Evolutionary conservation across 2,888 invertebrate species (phyloP).

Genomic region (Phengaris arion): DNA sequence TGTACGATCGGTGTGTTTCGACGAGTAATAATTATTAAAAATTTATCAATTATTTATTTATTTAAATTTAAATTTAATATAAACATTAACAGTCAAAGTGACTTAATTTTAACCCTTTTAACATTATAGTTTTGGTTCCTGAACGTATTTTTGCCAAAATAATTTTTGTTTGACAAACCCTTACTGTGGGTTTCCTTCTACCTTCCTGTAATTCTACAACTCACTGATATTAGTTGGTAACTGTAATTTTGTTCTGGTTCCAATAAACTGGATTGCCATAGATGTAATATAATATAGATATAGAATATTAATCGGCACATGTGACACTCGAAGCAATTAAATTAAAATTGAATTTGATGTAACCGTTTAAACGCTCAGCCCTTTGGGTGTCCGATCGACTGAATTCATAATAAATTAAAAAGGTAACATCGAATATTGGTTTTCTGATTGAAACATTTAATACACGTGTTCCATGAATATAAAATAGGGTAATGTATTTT

Average conservation of each 20-base stretch:
- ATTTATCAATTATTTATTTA: no score
- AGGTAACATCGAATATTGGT: conserved; percentile 7
- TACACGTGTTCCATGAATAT: neutral
- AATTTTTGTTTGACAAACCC: no score
- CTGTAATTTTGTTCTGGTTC: neutral
- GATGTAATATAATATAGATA: neutral
- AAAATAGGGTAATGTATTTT: neutral
- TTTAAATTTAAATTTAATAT: no score
- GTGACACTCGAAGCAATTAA: neutral
- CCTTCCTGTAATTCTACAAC: no score
- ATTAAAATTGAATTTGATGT: conserved; percentile 5
- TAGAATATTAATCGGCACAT: neutral
- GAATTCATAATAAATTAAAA: conserved; percentile 12
- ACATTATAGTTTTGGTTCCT: no score
- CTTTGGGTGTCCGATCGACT: neutral
- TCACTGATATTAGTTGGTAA: no score
- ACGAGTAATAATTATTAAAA: no score
- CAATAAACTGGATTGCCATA: neutral
- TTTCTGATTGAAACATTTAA: conserved; percentile 13
- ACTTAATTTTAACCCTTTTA: no score
- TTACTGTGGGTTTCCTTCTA: no score
- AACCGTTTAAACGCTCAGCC: neutral
- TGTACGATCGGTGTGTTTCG: neutral
- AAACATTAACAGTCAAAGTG: no score
- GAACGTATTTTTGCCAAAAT: no score